Evolutionary conservation across 2,113 vertebrate genomes (phyloP).

Genomic region (Anolis sagrei): DNA sequence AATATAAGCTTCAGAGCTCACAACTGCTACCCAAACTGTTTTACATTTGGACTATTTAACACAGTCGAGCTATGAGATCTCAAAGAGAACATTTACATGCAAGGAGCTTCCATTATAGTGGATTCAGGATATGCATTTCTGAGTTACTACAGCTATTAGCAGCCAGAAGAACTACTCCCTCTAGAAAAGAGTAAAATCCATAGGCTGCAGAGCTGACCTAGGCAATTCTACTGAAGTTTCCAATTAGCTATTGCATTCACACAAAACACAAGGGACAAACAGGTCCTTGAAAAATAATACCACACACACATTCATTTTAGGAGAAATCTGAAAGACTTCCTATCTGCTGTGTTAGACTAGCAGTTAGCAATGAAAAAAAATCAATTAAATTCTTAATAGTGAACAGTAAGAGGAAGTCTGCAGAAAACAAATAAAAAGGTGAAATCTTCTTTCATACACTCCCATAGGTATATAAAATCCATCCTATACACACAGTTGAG

Average conservation of each 20-base stretch:
- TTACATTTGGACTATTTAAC: not conserved
- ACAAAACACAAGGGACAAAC: not conserved
- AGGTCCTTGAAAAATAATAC: no score
- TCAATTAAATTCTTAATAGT: not conserved
- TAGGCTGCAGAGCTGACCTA: not conserved
- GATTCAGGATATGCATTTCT: not conserved
- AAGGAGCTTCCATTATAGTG: not conserved
- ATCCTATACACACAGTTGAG: not conserved
- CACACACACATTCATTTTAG: not conserved
- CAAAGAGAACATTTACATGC: not conserved
- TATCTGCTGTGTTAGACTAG: not conserved
- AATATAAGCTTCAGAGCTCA: not conserved
- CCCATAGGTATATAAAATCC: not conserved
- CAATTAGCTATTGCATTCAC: not conserved
- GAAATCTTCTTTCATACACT: not conserved
- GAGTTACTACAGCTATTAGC: not conserved
- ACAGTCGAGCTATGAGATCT: not conserved
- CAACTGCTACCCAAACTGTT: not conserved
- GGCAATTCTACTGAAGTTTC: not conserved
- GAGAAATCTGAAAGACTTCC: not conserved
- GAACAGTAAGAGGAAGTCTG: not conserved
- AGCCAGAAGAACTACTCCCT: not conserved
- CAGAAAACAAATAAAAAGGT: not conserved
- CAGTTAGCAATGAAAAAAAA: not conserved
- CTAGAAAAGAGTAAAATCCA: not conserved